Base-by-base conservation (phyloP, 2,888 invertebrate genomes). In the Mythimna impura region DNA sequence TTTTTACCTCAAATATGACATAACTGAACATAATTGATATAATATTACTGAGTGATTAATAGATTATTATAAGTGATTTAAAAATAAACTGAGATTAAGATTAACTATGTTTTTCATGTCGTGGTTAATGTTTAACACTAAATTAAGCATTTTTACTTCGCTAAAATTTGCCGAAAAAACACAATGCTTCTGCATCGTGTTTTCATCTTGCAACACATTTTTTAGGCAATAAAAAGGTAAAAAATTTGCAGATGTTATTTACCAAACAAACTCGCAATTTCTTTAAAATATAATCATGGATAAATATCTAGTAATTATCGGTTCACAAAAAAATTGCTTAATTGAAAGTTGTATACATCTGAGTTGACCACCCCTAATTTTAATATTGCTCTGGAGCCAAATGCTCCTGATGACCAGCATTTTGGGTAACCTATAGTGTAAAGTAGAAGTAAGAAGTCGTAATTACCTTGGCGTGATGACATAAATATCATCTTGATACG, bases 381-480 rank as follows among this genome's bases (percentile, higher is more conserved):
- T n/a, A 20, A 5, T 58, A 20, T 60, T n/a, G 10, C 12, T 12
- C 7, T 60, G 6, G 22, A 22, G 12, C n/a, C 2, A 60, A 40
- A 61, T 36, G 22, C 10, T 52, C 10, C 22, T 65, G 22, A 54
- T 4, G 1, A 40, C 8, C 17, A 10, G 6, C 17, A 40, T 14
- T 22, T 36, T 12, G 52, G 25, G 8, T 76, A 22, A 61, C 30
- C 40, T 71, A 55, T 14, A 73, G 14, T n/a, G 61, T 50, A 12
- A n/a, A 68, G 43, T 52, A 30, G 47, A 70, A 30, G 17, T 43
- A 61, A 30, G 43, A 69, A 30, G 17, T 34, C 54, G 9, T 52
- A 43, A 36, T 4, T 77, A 76, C 54, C 97, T 96, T 4, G 97
- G 97, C 72, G 97, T 93, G 3, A 97, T 97, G 5, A 97, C 84